phyloP scores from a whole-genome alignment of 2,888 invertebrate species.

The Rhagophthalmus giganteus region DNA sequence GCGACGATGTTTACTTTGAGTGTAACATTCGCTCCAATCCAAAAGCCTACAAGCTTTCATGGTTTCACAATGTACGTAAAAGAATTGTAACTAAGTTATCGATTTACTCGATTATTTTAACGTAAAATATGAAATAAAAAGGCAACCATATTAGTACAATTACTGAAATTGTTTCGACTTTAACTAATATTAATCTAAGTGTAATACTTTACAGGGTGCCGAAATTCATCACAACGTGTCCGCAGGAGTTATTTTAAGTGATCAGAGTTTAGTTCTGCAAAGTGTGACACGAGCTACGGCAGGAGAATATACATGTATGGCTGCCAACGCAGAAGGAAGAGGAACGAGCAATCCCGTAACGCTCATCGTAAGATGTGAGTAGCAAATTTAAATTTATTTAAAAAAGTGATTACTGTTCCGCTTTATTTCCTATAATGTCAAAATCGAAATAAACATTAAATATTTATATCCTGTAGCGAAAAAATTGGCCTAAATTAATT shows the following conservation, averaged over 20 bases:
- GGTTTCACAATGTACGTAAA: constrained; percentile 84
- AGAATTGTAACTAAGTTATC: constrained; percentile 6
- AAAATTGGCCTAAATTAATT: too few species aligned
- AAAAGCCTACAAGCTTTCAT: constrained; percentile 79
- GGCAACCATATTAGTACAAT: too few species aligned
- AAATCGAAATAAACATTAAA: too few species aligned
- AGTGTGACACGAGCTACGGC: constrained; percentile 79
- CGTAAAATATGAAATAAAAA: too few species aligned
- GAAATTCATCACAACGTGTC: constrained; percentile 83
- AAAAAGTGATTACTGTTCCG: too few species aligned
- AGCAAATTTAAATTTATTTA: constrained; percentile 20
- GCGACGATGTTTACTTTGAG: constrained; percentile 88
- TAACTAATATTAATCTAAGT: constrained; percentile 1
- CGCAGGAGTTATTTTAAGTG: constrained; percentile 81
- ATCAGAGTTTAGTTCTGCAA: constrained; percentile 84
- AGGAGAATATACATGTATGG: constrained; percentile 86
- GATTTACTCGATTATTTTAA: not conserved
- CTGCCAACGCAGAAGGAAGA: constrained; percentile 83
- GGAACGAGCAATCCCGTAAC: constrained; percentile 74
- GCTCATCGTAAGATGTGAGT: constrained; percentile 72
- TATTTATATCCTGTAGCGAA: too few species aligned
- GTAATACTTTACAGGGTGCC: constrained; percentile 62
- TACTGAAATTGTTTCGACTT: too few species aligned
- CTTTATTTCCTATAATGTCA: too few species aligned
- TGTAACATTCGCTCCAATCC: constrained; percentile 85